Percentiles rank a stretch among this genome's conserved stretches.
phyloP scores from a whole-genome alignment of 2,888 invertebrate species.

The Thereva nobilitata region DNA sequence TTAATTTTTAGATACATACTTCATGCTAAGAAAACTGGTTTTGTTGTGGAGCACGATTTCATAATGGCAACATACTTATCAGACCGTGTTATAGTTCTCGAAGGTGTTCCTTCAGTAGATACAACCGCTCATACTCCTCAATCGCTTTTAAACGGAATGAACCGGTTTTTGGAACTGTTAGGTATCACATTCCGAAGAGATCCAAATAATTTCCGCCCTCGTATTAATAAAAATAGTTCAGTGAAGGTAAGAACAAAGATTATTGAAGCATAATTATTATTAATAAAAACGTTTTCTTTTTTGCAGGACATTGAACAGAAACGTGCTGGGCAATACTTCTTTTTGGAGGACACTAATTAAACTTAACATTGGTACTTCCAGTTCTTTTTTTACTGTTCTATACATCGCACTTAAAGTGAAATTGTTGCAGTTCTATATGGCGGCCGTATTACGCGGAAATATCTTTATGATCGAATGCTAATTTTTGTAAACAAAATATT shows the following conservation, averaged over 20 bases:
- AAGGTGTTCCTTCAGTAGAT: slow-evolving; percentile 87
- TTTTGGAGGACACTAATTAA: slow-evolving; percentile 78
- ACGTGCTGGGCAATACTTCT: slow-evolving; percentile 96
- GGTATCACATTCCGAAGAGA: slow-evolving; percentile 98
- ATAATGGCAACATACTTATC: slow-evolving; percentile 99
- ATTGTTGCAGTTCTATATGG: neutral
- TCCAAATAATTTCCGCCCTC: slow-evolving; percentile 97
- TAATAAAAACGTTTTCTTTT: slow-evolving; percentile 26
- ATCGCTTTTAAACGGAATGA: slow-evolving; percentile 96
- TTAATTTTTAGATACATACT: slow-evolving; percentile 82
- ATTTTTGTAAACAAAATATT: too few species aligned
- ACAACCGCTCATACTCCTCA: slow-evolving; percentile 92
- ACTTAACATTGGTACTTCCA: neutral
- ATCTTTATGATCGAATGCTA: too few species aligned
- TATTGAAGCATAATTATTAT: neutral
- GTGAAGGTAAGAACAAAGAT: slow-evolving; percentile 72
- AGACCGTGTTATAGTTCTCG: slow-evolving; percentile 98
- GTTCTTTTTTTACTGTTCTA: neutral
- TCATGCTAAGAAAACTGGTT: slow-evolving; percentile 99
- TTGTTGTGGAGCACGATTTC: slow-evolving; percentile 99
- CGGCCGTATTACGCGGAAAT: too few species aligned
- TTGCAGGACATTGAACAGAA: slow-evolving; percentile 94
- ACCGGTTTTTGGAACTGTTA: slow-evolving; percentile 90
- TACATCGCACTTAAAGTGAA: neutral
- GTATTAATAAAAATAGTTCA: slow-evolving; percentile 95